A percentile compares a stretch with the other conserved stretches of the same genome.
Evolutionary conservation across 2,797 vertebrate genomes (phyloP).

Genomic region (Oceanodroma leucorhoa): DNA sequence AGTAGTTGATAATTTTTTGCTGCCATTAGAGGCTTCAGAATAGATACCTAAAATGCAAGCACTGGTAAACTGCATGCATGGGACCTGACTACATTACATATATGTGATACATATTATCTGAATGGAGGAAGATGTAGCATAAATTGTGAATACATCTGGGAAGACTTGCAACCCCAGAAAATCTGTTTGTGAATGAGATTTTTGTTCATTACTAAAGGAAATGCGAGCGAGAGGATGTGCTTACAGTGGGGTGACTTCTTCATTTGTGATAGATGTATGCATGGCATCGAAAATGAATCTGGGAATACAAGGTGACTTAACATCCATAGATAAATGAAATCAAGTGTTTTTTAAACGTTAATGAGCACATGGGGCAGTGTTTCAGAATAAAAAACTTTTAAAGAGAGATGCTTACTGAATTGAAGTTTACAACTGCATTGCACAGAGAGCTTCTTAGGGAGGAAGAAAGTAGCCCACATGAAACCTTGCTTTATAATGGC

Average conservation of each 20-base stretch:
- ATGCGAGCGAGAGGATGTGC: background rate
- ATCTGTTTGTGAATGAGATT: background rate
- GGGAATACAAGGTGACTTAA: background rate
- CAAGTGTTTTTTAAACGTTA: background rate
- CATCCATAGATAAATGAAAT: background rate
- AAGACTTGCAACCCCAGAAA: background rate
- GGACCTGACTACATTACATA: background rate
- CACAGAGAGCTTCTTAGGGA: background rate
- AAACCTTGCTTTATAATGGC: background rate
- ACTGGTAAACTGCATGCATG: background rate
- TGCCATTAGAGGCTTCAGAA: background rate
- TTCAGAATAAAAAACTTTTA: background rate
- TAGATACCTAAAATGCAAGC: background rate
- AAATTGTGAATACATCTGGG: background rate
- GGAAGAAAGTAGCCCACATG: background rate
- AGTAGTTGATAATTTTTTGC: background rate
- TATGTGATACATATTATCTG: background rate
- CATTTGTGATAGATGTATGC: background rate
- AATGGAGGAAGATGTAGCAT: background rate
- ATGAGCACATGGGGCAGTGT: background rate
- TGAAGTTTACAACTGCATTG: background rate
- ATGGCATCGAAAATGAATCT: background rate
- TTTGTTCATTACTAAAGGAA: slow-evolving; percentile 2
- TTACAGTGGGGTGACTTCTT: background rate
- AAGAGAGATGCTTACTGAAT: background rate